Base-by-base conservation (phyloP, 1,140 invertebrate species). In the Hyles euphorbiae region DNA sequence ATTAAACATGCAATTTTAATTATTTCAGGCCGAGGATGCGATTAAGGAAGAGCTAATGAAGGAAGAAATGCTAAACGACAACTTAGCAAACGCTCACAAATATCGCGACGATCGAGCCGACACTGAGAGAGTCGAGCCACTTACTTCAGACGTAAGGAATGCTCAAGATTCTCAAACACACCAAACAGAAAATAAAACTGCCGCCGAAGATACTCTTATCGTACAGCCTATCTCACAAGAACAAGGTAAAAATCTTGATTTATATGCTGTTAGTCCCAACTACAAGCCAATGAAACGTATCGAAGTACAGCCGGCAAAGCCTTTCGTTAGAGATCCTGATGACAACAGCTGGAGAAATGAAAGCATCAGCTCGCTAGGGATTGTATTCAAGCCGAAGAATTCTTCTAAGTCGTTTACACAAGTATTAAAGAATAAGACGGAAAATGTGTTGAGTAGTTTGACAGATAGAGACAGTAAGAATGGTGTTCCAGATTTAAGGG, bases 301-400 rank as follows among this genome's bases (percentile, higher is more conserved):
- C 34, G 85, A 88, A 54, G 77, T 88, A 3, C 72, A 78, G 56
- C 72, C 82, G 22, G 68, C 78, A 1, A 87, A 85, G 57, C 72
- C 64, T 6, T 81, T 83, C 59, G 58, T 81, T 40, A 65, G 83
- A 70, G 76, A 88, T 50, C 85, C 85, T 0, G 83, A 88, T 53
- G 85, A 88, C 56, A 86, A 87, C 53, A 88, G 82, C 53, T 88
- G 85, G 85, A 80, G 85, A 74, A 88, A 87, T 57, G 83, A 87
- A 72, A 87, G 85, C 58, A 72, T 88, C 46, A 88, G 78, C 70
- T 84, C 81, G 2, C 53, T 87, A 56, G 85, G 85, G 47, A 88
- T 88, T 5, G 85, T 88, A n/a, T 87, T 85, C 60, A 88, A 88
- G 72, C 79, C 82, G 10, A 86, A 86, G 58, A 85, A 85, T 55